Percentiles rank a stretch among this genome's conserved stretches.
Conservation (phyloP, 2,888 invertebrate species). For the Drosophila robusta region DNA sequence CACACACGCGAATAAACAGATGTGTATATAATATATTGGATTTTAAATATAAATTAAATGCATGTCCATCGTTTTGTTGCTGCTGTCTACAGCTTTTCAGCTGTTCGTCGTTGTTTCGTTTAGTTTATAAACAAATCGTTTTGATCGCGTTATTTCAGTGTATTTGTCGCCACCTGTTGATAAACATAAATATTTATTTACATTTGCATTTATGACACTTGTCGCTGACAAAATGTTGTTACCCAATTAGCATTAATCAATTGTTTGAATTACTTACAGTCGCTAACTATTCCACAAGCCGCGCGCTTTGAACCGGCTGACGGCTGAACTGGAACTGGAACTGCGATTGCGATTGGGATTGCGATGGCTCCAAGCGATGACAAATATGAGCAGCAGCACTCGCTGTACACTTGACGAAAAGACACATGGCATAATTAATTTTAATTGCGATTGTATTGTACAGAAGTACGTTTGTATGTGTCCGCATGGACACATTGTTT, state of each 20-base stretch:
- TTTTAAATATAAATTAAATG: constrained; percentile 38
- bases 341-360: constrained; percentile 17
- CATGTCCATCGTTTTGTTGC: constrained; percentile 36
- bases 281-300: constrained; percentile 21
- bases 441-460: constrained; percentile 59
- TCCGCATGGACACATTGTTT: no score
- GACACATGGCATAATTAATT: constrained; percentile 70
- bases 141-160: constrained; percentile 30
- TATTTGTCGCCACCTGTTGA: constrained; percentile 61
- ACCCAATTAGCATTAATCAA: constrained; percentile 40
- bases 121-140: constrained; percentile 74
- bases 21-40: constrained; percentile 24
- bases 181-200: constrained; percentile 36
- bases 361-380: constrained; percentile 38
- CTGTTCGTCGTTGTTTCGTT: constrained; percentile 53
- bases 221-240: neutral
- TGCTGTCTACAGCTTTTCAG: constrained; percentile 25
- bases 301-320: constrained; percentile 51
- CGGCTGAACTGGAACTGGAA: constrained; percentile 70
- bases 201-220: constrained; percentile 29
- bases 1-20: neutral
- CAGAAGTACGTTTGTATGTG: neutral
- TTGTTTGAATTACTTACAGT: constrained; percentile 32
- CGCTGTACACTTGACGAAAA: constrained; percentile 57
- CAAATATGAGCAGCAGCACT: constrained; percentile 55